Evolutionary conservation across 2,113 vertebrate genomes (phyloP).

Genomic region (Naja naja): DNA sequence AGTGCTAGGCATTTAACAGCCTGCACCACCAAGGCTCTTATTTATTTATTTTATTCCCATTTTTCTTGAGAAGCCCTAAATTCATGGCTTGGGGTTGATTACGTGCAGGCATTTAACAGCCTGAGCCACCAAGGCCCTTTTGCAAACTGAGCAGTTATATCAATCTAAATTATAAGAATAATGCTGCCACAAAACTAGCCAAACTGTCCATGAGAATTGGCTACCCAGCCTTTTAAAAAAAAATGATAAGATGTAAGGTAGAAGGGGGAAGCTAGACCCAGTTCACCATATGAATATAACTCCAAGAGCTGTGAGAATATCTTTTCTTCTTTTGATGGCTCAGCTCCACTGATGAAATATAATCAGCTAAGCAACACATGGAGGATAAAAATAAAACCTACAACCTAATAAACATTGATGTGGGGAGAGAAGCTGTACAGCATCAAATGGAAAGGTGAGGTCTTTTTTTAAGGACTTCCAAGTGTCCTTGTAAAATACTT

Average conservation of each 20-base stretch:
- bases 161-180: background rate
- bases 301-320: background rate
- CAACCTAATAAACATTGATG: background rate
- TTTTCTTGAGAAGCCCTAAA: no score
- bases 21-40: no score
- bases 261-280: background rate
- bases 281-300: background rate
- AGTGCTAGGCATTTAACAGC: no score
- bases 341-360: background rate
- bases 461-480: background rate
- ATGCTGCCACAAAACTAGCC: background rate
- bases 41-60: no score
- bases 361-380: background rate
- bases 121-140: no score
- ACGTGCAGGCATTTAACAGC: no score
- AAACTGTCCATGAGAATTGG: background rate
- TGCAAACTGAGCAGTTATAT: background rate
- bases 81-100: no score
- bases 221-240: background rate
- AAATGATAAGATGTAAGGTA: background rate
- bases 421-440: background rate
- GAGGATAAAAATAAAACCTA: background rate
- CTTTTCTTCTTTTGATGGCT: background rate
- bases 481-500: background rate
- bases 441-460: background rate